Evolutionary conservation across 1,140 invertebrate genomes (phyloP).

Genomic region (Delia radicum): DNA sequence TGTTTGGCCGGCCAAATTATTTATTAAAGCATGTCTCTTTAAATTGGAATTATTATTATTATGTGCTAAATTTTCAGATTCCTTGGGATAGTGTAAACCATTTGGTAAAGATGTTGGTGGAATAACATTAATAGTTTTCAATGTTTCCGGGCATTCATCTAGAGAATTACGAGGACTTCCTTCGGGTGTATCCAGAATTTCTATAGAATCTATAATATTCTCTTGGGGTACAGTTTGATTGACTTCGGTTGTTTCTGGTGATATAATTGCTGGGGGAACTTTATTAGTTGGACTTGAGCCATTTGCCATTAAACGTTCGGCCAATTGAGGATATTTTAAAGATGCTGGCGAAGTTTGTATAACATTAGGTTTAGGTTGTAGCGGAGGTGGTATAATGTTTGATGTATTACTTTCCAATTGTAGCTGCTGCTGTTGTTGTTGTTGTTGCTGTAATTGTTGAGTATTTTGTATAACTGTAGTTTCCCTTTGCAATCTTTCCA

Average conservation of each 20-base stretch:
- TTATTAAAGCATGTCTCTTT: neutral
- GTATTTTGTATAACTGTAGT: slow-evolving; percentile 27
- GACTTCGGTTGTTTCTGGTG: neutral
- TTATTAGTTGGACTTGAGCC: slow-evolving; percentile 24
- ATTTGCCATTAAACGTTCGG: slow-evolving; percentile 47
- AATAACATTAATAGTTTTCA: neutral
- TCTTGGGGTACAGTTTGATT: neutral
- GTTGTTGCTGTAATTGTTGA: slow-evolving; percentile 9
- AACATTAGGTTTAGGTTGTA: slow-evolving; percentile 20
- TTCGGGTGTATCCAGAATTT: slow-evolving; percentile 50
- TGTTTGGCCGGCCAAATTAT: neutral
- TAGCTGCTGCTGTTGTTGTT: neutral
- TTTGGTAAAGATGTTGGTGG: neutral
- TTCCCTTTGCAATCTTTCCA: slow-evolving; percentile 29
- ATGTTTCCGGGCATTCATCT: slow-evolving; percentile 11
- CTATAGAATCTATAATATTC: slow-evolving; percentile 46
- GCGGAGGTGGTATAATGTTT: neutral
- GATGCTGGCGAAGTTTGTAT: neutral
- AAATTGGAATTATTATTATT: neutral
- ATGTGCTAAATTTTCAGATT: neutral
- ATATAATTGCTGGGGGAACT: neutral
- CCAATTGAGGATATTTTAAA: slow-evolving; percentile 46
- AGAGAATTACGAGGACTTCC: slow-evolving; percentile 40
- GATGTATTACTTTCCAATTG: neutral
- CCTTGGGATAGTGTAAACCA: neutral